Evolutionary conservation across 2,113 vertebrate species (phyloP).

Genomic region (Heteronetta atricapilla): DNA sequence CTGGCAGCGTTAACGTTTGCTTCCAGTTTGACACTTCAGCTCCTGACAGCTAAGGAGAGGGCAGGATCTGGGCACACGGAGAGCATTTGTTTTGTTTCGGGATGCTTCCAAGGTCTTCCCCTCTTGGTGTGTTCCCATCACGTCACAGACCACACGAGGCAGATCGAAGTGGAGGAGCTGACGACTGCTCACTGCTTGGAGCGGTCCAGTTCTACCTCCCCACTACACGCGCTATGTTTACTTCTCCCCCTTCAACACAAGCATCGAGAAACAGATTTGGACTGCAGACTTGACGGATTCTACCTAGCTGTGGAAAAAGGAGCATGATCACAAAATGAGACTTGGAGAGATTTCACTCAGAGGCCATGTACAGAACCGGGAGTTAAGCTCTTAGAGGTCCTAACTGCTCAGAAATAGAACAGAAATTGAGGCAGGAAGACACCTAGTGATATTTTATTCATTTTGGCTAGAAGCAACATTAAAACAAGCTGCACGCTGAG

Average conservation of each 20-base stretch:
- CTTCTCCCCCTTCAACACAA: not conserved
- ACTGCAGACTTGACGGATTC: not conserved
- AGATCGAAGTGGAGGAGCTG: not conserved
- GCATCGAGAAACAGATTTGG: not conserved
- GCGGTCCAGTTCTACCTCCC: not conserved
- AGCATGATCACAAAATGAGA: not conserved
- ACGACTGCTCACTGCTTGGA: not conserved
- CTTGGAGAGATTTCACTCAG: not conserved
- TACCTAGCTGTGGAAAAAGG: not conserved
- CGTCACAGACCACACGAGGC: accelerated
- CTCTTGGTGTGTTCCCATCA: not conserved
- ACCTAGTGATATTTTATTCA: slow-evolving; percentile 45
- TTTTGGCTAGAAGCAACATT: slow-evolving; percentile 38
- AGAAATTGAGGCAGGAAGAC: slow-evolving; percentile 31
- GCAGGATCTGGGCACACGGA: not conserved
- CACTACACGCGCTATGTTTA: not conserved
- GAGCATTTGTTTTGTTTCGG: not conserved
- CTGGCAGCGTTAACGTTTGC: not conserved
- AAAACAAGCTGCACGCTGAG: not conserved
- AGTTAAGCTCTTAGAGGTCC: not conserved
- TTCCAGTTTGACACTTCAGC: not conserved
- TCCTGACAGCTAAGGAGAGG: not conserved
- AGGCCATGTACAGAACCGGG: not conserved
- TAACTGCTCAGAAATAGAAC: not conserved
- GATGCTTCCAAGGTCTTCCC: not conserved